These are phyloP conservation scores for Melanargia galathea DNA, from an alignment of 2,888 invertebrate species.

Conservation along the genomic window DNA sequence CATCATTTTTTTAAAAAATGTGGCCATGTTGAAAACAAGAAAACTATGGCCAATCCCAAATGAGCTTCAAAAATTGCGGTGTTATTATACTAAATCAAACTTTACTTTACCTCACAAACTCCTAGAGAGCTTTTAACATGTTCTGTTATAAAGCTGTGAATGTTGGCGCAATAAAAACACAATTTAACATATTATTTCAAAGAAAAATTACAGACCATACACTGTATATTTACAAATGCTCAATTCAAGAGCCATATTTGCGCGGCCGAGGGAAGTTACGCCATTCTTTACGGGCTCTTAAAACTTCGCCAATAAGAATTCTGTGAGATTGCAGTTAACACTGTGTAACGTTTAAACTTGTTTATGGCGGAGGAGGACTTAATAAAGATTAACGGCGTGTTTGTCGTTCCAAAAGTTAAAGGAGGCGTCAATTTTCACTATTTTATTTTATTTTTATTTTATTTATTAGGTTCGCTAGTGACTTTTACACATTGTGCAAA, in stretches of 20 bases:
- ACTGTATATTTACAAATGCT: constrained; percentile 4
- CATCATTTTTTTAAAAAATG: too few relatives aligned
- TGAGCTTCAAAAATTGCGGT: too few relatives aligned
- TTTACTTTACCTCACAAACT: too few relatives aligned
- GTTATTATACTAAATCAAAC: too few relatives aligned
- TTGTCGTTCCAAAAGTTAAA: constrained; percentile 14
- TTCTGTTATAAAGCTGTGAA: too few relatives aligned
- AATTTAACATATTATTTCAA: neutral
- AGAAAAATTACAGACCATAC: neutral
- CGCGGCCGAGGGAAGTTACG: constrained; percentile 20
- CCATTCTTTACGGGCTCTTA: constrained; percentile 29
- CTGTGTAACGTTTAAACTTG: constrained; percentile 24
- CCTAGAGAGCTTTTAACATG: too few relatives aligned
- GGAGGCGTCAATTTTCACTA: constrained; percentile 13
- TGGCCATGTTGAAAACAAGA: too few relatives aligned
- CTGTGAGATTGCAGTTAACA: constrained; percentile 22
- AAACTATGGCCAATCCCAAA: too few relatives aligned
- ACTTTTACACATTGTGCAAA: too few relatives aligned
- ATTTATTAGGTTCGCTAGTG: too few relatives aligned
- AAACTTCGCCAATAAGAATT: constrained; percentile 29
- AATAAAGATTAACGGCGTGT: constrained; percentile 20
- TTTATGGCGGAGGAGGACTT: constrained; percentile 21
- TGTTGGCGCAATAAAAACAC: too few relatives aligned
- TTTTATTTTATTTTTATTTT: too few relatives aligned
- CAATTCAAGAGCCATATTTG: constrained; percentile 21